phyloP scores from a whole-genome alignment of 2,888 invertebrate species.

The Oegoconia quadripuncta region DNA sequence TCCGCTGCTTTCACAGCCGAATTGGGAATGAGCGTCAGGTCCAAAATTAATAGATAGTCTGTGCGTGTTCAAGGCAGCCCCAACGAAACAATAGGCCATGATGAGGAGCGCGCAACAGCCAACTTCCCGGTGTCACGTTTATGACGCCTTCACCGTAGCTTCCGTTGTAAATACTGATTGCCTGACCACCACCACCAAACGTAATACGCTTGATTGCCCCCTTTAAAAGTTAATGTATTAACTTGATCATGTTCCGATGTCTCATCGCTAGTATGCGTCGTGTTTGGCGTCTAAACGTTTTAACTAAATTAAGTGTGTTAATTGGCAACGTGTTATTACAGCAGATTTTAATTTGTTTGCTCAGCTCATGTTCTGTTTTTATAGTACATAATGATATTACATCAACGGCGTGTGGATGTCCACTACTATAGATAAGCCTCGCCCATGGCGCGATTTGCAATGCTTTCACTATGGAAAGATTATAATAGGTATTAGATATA shows the following conservation, averaged over 20 bases:
- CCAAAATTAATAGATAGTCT: conserved; percentile 55
- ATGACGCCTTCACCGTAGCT: conserved; percentile 53
- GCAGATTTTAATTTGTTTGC: conserved; percentile 2
- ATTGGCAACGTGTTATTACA: background rate
- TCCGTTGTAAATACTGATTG: conserved; percentile 69
- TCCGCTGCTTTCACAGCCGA: conserved; percentile 40
- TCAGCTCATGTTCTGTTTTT: background rate
- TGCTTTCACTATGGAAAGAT: no score
- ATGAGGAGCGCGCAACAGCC: conserved; percentile 49
- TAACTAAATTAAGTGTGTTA: conserved; percentile 33
- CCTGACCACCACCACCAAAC: conserved; percentile 50
- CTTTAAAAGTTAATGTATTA: conserved; percentile 69
- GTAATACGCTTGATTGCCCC: conserved; percentile 68
- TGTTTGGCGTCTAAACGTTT: conserved; percentile 51
- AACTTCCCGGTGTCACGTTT: conserved; percentile 61
- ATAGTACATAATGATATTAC: no score
- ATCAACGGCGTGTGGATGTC: no score
- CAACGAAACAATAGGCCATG: conserved; percentile 67
- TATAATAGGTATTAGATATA: no score
- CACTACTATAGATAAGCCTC: no score
- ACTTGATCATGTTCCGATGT: conserved; percentile 59
- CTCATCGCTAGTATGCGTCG: conserved; percentile 41
- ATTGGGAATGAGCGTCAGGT: conserved; percentile 54
- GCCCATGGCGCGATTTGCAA: no score
- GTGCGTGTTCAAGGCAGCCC: conserved; percentile 63